Base-by-base conservation (phyloP, 2,113 vertebrate genomes). In the Myotis brandtii region DNA sequence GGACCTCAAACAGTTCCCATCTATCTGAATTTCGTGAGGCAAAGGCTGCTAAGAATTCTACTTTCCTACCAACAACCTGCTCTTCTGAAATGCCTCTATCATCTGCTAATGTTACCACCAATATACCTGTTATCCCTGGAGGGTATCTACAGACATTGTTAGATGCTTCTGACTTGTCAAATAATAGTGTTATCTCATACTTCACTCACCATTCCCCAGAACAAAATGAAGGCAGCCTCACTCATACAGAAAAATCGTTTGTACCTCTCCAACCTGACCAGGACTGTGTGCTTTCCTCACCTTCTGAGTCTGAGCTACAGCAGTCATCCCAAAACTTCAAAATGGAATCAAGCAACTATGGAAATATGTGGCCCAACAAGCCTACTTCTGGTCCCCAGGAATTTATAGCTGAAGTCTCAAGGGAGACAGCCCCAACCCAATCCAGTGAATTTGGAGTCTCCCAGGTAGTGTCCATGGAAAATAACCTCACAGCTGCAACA, bases 91-190 rank as follows among this genome's bases (percentile, higher is more conserved):
- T 99, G 99, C 98, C 99, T 98, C 93, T 99, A 52, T 98, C 99
- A 97, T 99, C 99, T 97, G 98, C 99, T 98, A 99, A 98, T 97
- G 99, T 99, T 97, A 98, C 99, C 95, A 98, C 98, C 91, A 99
- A 98, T 97, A 99, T 99, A 98, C 99, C 99, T 97, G 99, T 99
- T 97, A 99, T 99, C 98, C 99, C 99, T 0, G 99, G 99, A 97
- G 99, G 99, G 83, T 99, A 99, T 98, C 98, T 99, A 98, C 99
- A 99, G 98, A 99, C 99, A 77, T 98, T 99, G 98, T 98, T 99
- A 98, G 99, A 99, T 98, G 99, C 99, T 96, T 99, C 99, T 34
- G 99, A 99, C 98, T 99, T 99, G 97, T 99, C 99, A 20, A 98
- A 98, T 97, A 99, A 98, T 98, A 97, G 98, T 64, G 87, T 98